These are phyloP conservation scores for Blastomussa wellsi DNA, from an alignment of 92 coral and sea anemone genomes.

Conservation along the genomic window DNA sequence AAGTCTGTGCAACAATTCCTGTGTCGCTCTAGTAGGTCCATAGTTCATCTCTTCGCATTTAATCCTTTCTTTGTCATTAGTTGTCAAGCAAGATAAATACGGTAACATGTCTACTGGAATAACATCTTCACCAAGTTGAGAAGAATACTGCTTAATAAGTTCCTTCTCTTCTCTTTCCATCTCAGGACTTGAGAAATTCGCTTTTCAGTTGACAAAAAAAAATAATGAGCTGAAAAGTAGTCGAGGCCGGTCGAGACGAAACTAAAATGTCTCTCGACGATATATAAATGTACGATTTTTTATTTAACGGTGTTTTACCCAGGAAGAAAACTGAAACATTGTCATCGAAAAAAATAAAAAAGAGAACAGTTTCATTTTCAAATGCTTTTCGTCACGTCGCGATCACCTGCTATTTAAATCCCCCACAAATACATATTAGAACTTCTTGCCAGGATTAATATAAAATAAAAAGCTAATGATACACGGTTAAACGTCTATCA, in stretches of 20 bases:
- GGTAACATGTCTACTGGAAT: slow-evolving; percentile 66
- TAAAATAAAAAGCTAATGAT: too few relatives aligned
- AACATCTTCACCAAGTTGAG: slow-evolving; percentile 47
- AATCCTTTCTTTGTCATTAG: slow-evolving; percentile 61
- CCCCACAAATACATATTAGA: neutral
- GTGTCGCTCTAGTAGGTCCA: slow-evolving; percentile 50
- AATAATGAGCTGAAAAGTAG: neutral
- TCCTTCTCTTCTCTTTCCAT: slow-evolving; percentile 61
- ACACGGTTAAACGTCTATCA: too few relatives aligned
- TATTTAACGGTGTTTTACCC: neutral
- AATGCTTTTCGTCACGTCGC: neutral
- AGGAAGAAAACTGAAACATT: neutral
- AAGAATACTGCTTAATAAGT: slow-evolving; percentile 31
- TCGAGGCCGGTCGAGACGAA: neutral
- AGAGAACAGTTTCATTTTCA: slow-evolving; percentile 13
- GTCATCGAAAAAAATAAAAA: neutral
- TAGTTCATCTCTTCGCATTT: slow-evolving; percentile 46
- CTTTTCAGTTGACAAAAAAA: neutral
- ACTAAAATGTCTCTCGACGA: neutral
- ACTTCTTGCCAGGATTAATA: neutral
- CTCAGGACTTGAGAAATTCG: neutral
- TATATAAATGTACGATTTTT: neutral
- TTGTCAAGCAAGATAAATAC: slow-evolving; percentile 65
- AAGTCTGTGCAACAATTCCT: slow-evolving; percentile 49
- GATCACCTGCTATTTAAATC: neutral